These are phyloP conservation scores for Dipodomys stephensi DNA, from an alignment of 2,113 vertebrate species.

Conservation along the genomic window DNA sequence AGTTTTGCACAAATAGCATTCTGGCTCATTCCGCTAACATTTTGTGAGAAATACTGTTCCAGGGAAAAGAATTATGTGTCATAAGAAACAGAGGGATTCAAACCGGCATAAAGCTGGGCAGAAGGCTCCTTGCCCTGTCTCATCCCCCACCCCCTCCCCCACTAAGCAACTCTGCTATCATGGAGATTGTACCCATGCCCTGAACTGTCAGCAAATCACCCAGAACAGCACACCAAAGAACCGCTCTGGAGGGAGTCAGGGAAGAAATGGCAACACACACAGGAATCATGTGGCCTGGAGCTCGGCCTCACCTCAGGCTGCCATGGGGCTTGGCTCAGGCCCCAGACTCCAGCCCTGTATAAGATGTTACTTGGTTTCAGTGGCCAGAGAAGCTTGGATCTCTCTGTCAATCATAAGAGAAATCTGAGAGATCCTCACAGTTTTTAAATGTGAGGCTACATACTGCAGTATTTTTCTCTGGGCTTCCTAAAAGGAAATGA, in stretches of 20 bases:
- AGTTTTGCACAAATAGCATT: background rate
- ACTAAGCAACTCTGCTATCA: background rate
- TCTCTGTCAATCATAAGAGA: background rate
- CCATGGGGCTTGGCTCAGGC: background rate
- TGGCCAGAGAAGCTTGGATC: background rate
- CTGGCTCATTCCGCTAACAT: background rate
- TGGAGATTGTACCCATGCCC: rapidly evolving
- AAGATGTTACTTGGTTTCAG: rapidly evolving
- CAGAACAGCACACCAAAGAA: background rate
- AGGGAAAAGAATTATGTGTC: background rate
- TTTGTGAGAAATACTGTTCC: background rate
- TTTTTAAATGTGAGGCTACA: background rate
- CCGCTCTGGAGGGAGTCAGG: rapidly evolving
- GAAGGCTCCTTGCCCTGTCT: background rate
- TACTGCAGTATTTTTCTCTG: background rate
- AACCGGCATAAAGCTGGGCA: background rate
- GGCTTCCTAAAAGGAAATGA: background rate
- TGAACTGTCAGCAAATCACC: background rate
- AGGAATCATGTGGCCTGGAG: rapidly evolving
- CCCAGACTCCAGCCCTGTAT: rapidly evolving
- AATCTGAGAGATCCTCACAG: background rate
- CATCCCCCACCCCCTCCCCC: background rate
- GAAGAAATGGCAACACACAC: background rate
- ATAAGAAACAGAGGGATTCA: rapidly evolving
- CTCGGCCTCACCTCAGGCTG: background rate